These are phyloP conservation scores for Hoplodrina blanda DNA, from an alignment of 2,888 invertebrate genomes.

Conservation along the genomic window DNA sequence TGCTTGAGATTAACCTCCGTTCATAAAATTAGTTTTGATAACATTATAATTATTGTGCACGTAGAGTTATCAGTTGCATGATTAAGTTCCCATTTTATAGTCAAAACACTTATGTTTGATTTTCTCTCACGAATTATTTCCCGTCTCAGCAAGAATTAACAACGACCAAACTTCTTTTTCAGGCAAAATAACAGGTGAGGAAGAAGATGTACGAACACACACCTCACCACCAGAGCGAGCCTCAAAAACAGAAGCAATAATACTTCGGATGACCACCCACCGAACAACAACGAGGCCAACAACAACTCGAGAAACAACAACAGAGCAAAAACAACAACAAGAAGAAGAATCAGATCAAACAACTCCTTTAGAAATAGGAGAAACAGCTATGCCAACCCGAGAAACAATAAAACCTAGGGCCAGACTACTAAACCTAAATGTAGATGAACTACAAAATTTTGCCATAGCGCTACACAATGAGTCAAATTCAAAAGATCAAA, in stretches of 20 bases:
- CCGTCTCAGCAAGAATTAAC: not conserved
- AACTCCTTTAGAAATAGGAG: conserved; percentile 64
- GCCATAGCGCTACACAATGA: conserved; percentile 85
- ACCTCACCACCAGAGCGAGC: conserved; percentile 47
- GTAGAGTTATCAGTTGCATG: not conserved
- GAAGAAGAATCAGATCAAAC: conserved; percentile 57
- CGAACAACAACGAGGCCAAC: conserved; percentile 64
- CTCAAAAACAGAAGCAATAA: conserved; percentile 47
- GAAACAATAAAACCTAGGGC: conserved; percentile 73
- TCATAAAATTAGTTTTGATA: conserved; percentile 14
- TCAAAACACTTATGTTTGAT: not conserved
- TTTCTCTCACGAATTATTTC: not conserved
- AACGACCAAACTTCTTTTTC: conserved; percentile 54
- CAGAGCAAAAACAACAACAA: conserved; percentile 54
- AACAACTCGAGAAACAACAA: conserved; percentile 38
- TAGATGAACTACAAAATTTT: conserved; percentile 86
- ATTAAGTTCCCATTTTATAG: not conserved
- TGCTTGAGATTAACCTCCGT: conserved; percentile 34
- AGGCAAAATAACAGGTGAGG: conserved; percentile 84
- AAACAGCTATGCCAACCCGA: conserved; percentile 49
- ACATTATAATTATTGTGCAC: not conserved
- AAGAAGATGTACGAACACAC: conserved; percentile 73
- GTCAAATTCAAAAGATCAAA: conserved; percentile 70
- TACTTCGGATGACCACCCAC: conserved; percentile 44
- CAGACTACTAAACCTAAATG: conserved; percentile 82